phyloP scores from a whole-genome alignment of 2,797 vertebrate genomes.

The Rhabdomys pumilio region DNA sequence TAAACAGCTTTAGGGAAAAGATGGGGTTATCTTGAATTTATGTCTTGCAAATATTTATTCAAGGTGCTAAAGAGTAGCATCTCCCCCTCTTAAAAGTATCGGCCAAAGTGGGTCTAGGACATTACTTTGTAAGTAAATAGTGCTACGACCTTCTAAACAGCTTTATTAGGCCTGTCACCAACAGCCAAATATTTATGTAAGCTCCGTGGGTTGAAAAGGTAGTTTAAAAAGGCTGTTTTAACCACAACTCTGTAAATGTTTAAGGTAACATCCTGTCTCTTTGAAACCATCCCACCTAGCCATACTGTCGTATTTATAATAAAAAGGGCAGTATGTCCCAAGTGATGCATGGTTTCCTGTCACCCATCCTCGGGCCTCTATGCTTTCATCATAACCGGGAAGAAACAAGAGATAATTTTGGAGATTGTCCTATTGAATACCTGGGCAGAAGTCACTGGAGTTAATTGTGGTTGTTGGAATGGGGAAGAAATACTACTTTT shows the following conservation, averaged over 20 bases:
- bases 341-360: conserved; percentile 86
- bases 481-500: conserved; percentile 9
- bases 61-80: conserved; percentile 91
- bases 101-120: conserved; percentile 87
- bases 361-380: conserved; percentile 63
- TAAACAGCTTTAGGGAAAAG: conserved; percentile 86
- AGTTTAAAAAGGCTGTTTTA: conserved; percentile 86
- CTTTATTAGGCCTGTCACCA: conserved; percentile 91
- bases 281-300: conserved; percentile 83
- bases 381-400: conserved; percentile 57
- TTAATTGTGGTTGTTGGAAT: not conserved
- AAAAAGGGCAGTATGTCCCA: conserved; percentile 73
- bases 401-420: conserved; percentile 13
- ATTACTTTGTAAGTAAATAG: conserved; percentile 91
- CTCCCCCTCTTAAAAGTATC: conserved; percentile 88
- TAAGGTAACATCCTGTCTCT: conserved; percentile 85
- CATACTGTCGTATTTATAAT: conserved; percentile 85
- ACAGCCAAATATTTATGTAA: conserved; percentile 92
- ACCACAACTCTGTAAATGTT: conserved; percentile 86
- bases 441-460: conserved; percentile 20
- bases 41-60: conserved; percentile 92
- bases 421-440: not conserved
- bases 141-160: conserved; percentile 90
- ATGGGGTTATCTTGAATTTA: conserved; percentile 90
- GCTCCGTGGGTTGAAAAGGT: conserved; percentile 88